Evolutionary conservation across 1,140 invertebrate genomes (phyloP).

Genomic region (Physella acuta): DNA sequence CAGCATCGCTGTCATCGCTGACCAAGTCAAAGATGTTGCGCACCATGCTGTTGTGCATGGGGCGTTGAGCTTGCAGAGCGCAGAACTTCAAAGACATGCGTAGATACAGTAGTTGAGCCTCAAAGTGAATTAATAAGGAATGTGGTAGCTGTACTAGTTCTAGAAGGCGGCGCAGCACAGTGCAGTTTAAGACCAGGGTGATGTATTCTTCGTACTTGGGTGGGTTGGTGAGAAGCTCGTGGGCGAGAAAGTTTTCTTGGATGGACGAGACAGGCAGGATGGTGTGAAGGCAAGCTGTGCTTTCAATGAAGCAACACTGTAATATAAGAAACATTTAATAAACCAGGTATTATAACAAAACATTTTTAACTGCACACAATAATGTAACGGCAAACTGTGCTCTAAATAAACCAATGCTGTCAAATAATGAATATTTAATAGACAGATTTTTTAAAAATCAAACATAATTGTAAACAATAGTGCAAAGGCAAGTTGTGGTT

Average conservation of each 20-base stretch:
- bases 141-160: conserved; percentile 37
- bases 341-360: no score
- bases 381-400: no score
- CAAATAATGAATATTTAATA: no score
- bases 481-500: no score
- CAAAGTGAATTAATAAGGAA: conserved; percentile 40
- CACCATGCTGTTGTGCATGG: conserved; percentile 23
- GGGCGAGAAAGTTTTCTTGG: conserved; percentile 32
- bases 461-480: no score
- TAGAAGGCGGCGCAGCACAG: conserved; percentile 38
- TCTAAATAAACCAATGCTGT: no score
- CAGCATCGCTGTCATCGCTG: conserved; percentile 31
- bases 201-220: conserved; percentile 49
- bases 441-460: no score
- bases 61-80: conserved; percentile 34
- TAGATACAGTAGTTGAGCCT: conserved; percentile 44
- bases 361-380: no score
- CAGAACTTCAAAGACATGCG: conserved; percentile 40
- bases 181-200: conserved; percentile 40
- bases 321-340: no score
- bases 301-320: conserved; percentile 40
- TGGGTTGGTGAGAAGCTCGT: conserved; percentile 28
- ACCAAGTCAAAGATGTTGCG: neutral
- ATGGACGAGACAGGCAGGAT: conserved; percentile 40
- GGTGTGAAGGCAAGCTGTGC: conserved; percentile 35